These are phyloP conservation scores for Catocala nupta DNA, from an alignment of 2,888 invertebrate genomes.

Conservation along the genomic window DNA sequence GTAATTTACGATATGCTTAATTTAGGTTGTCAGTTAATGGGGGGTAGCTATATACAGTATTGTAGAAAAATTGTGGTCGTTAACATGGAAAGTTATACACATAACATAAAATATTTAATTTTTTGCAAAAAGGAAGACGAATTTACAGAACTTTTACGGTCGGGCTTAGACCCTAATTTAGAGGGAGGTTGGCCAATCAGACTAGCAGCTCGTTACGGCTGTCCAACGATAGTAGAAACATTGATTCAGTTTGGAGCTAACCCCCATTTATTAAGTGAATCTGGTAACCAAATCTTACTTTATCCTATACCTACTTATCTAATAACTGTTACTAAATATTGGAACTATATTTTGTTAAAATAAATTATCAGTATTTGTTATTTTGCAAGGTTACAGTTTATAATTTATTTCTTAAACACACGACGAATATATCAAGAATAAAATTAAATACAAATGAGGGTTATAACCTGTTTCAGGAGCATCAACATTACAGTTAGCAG, in stretches of 20 bases:
- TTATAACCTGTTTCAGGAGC: slow-evolving; percentile 66
- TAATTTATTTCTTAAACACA: too few relatives aligned
- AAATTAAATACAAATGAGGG: too few relatives aligned
- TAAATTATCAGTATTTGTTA: too few relatives aligned
- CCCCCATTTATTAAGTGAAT: slow-evolving; percentile 76
- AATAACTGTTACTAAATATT: too few relatives aligned
- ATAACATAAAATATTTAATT: slow-evolving; percentile 66
- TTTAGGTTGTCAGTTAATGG: neutral
- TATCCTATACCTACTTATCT: too few relatives aligned
- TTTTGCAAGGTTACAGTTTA: too few relatives aligned
- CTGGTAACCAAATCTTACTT: slow-evolving; percentile 62
- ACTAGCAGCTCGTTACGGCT: slow-evolving; percentile 76
- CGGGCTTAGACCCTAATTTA: slow-evolving; percentile 76
- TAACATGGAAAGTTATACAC: slow-evolving; percentile 61
- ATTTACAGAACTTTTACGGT: slow-evolving; percentile 64
- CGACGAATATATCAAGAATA: too few relatives aligned
- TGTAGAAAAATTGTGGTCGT: slow-evolving; percentile 8
- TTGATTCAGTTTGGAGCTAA: slow-evolving; percentile 77
- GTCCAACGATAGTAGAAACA: slow-evolving; percentile 66
- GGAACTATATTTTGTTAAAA: too few relatives aligned
- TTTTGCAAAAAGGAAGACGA: slow-evolving; percentile 64
- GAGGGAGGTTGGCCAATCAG: slow-evolving; percentile 81
- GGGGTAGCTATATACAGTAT: slow-evolving; percentile 16
- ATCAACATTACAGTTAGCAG: slow-evolving; percentile 80
- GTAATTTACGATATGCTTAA: too few relatives aligned